Percentiles rank a stretch among this genome's conserved stretches.
phyloP scores from a whole-genome alignment of 35 echinoderm and acorn worm genomes.

The Antedon bifida region DNA sequence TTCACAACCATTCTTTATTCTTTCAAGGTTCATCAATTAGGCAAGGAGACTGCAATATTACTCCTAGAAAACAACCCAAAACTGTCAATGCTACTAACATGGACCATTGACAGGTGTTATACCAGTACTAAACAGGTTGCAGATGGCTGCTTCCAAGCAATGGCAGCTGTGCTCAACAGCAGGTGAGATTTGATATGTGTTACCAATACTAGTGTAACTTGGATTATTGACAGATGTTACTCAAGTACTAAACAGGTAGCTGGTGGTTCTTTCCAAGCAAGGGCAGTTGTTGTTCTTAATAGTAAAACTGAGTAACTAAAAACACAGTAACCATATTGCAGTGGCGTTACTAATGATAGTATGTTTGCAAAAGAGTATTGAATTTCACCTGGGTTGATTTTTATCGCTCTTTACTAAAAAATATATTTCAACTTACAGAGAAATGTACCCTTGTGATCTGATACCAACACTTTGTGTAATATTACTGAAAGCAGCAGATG shows the following conservation, averaged over 20 bases:
- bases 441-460: conserved; percentile 77
- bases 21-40: conserved; percentile 27
- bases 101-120: conserved; percentile 74
- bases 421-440: background rate
- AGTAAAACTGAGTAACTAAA: no score
- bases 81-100: conserved; percentile 51
- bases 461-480: conserved; percentile 80
- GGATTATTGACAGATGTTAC: conserved; percentile 71
- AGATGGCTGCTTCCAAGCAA: conserved; percentile 86
- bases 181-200: conserved; percentile 18
- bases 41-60: conserved; percentile 67
- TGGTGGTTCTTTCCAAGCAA: conserved; percentile 78
- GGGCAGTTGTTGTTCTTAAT: conserved; percentile 65
- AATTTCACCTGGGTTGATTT: no score
- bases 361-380: no score
- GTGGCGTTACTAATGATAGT: no score
- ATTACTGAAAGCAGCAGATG: conserved; percentile 85
- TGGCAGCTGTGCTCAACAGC: conserved; percentile 74
- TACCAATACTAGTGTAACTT: background rate
- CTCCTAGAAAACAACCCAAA: conserved; percentile 87
- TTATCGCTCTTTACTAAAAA: no score
- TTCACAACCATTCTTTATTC: background rate
- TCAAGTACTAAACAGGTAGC: conserved; percentile 65
- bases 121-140: conserved; percentile 69
- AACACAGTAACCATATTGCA: no score